Evolutionary conservation across 1,140 invertebrate species (phyloP).

Genomic region (Drosophila rhopaloa): DNA sequence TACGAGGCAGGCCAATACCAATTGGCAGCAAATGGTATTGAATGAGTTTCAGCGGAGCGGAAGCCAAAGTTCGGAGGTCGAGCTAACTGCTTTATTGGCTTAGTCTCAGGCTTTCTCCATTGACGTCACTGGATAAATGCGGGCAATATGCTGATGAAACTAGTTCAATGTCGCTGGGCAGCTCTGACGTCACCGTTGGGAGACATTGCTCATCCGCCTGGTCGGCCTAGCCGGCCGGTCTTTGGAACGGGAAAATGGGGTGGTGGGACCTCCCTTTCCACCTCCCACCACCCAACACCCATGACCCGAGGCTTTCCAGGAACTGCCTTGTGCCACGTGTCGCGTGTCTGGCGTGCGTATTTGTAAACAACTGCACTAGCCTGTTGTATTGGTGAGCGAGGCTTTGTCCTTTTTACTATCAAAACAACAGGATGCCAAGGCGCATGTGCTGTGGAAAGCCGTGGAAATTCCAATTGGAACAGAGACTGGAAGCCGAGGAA

Average conservation of each 20-base stretch:
- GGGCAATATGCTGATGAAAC: slow-evolving; percentile 29
- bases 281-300: neutral
- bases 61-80: slow-evolving; percentile 51
- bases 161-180: slow-evolving; percentile 68
- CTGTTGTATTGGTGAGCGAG: slow-evolving; percentile 23
- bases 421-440: slow-evolving; percentile 56
- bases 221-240: slow-evolving; percentile 58
- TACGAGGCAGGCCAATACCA: slow-evolving; percentile 31
- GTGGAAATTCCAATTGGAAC: slow-evolving; percentile 43
- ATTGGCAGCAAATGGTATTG: slow-evolving; percentile 13
- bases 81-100: slow-evolving; percentile 16
- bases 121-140: slow-evolving; percentile 48
- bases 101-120: slow-evolving; percentile 17
- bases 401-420: slow-evolving; percentile 60
- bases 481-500: slow-evolving; percentile 25
- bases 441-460: slow-evolving; percentile 59
- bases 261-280: neutral
- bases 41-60: slow-evolving; percentile 23
- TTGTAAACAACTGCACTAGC: slow-evolving; percentile 67
- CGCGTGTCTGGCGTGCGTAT: slow-evolving; percentile 41
- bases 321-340: slow-evolving; percentile 54
- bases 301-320: slow-evolving; percentile 28
- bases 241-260: neutral
- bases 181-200: slow-evolving; percentile 55
- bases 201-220: slow-evolving; percentile 19